Base-by-base conservation (phyloP, 1,140 invertebrate genomes). In the Drosophila auraria region DNA sequence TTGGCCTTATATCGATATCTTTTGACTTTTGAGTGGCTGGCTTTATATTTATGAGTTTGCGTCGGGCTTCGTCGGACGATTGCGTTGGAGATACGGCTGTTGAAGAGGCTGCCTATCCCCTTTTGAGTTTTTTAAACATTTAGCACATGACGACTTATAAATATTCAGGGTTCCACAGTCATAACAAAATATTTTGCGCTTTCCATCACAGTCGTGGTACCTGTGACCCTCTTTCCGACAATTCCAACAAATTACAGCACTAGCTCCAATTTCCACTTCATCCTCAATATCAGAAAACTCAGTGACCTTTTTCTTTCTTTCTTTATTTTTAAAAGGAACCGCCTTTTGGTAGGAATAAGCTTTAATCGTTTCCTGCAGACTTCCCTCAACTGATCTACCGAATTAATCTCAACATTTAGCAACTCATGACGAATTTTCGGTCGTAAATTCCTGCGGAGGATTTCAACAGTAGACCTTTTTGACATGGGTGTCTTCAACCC, bases 161-260 rank as follows among this genome's bases (percentile, higher is more conserved):
- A 20, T 20, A 20, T 20, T 20, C 20, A 20, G 30, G n/a, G 6
- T 42, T 50, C 57, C 40, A 20, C 40, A 59, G 5, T 25, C 57
- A 5, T n/a, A 45, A 3, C 47, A 62, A 12, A 62, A 62, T 5
- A 62, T 25, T 12, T 7, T 60, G 7, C 62, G 47, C 17, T 64
- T 57, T 57, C 23, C 38, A 1, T 38, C 14, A 11, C 75, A 78
- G 14, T 78, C 53, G 20, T 73, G 57, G 4, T 20, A 20, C 20
- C 20, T 20, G 20, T 20, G 20, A 20, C 20, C 20, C 20, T 20
- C 20, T 20, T 20, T 20, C 20, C 20, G 20, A 20, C 20, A 20
- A 20, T 78, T 78, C 36, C 70, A 78, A 25, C 62, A 78, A 12
- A 68, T 44, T 6, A 57, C 2, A 1, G 54, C 66, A 23, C 53